phyloP scores from a whole-genome alignment of 1,140 invertebrate species.

The Metaphire vulgaris region DNA sequence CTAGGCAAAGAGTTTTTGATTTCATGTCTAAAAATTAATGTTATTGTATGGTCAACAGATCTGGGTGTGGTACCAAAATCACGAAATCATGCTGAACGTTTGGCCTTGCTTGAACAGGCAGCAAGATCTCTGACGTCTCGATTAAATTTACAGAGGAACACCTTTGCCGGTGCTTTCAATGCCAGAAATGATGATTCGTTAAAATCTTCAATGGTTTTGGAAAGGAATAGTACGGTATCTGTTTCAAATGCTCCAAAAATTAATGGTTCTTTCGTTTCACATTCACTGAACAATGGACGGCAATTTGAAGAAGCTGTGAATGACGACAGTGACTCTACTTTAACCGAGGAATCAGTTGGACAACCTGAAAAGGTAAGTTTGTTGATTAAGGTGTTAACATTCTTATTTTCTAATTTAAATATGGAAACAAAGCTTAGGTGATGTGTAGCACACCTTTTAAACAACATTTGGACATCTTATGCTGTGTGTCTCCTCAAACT shows the following conservation, averaged over 20 bases:
- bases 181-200: not conserved
- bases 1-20: not conserved
- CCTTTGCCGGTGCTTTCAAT: not conserved
- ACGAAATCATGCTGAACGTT: not conserved
- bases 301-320: not conserved
- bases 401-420: not conserved
- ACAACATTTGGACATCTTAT: not conserved
- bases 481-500: not conserved
- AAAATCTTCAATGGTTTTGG: not conserved
- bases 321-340: not conserved
- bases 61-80: too few species aligned
- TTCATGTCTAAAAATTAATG: too few species aligned
- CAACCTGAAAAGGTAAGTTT: not conserved
- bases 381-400: not conserved
- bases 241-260: not conserved
- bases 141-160: not conserved
- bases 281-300: too few species aligned
- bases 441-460: not conserved
- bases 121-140: not conserved
- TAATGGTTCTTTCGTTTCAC: not conserved
- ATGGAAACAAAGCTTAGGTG: not conserved
- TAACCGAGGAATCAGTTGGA: not conserved
- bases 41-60: too few species aligned
- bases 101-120: not conserved
- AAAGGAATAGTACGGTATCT: not conserved